Evolutionary conservation across 2,113 vertebrate species (phyloP), one percentile per base, ranked within the genome.

Genomic region (Dunckerocampus dactyliophorus): DNA sequence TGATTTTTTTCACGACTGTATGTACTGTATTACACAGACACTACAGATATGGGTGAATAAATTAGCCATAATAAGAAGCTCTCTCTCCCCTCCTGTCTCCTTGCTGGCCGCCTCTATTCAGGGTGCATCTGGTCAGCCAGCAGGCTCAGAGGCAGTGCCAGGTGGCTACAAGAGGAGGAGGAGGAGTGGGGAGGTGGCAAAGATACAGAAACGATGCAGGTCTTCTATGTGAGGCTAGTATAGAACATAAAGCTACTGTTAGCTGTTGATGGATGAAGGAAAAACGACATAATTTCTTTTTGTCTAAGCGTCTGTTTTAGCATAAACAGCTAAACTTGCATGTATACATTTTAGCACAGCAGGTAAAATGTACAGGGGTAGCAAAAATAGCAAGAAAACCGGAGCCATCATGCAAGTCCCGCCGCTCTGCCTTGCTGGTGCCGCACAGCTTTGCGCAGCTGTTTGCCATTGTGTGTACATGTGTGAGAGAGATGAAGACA

Each of bases 61-160:
- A 72, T 59, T 70, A 69, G 37, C 64, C 72, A 52, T 77, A 71
- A 76, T 62, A 79, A 75, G 76, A 70, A 71, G 69, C 20, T 63
- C 55, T 72, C 67, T 53, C 63, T 74, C 61, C 71, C 60, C 34
- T 63, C 53, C 71, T 57, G 63, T 74, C 67, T 67, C 55, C 63
- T 47, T 43, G 46, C n/a, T 65, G 58, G 73, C 64, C 63, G 42
- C 71, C 68, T 85, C 70, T 71, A 85, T 87, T 85, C 83, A 87
- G 79, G 54, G 85, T 86, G 82, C 88, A 89, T 89, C 88, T 89
- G 88, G 88, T 85, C 82, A 81, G 81, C 76, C 85, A 83, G 84
- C 84, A 82, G 85, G 87, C 85, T 83, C 82, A 72, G 69, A 86
- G 78, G 73, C 70, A 87, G 58, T 71, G 67, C 88, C 86, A 88